These are phyloP conservation scores for Cephus sareptanus DNA, from an alignment of 2,888 invertebrate species.

Conservation along the genomic window DNA sequence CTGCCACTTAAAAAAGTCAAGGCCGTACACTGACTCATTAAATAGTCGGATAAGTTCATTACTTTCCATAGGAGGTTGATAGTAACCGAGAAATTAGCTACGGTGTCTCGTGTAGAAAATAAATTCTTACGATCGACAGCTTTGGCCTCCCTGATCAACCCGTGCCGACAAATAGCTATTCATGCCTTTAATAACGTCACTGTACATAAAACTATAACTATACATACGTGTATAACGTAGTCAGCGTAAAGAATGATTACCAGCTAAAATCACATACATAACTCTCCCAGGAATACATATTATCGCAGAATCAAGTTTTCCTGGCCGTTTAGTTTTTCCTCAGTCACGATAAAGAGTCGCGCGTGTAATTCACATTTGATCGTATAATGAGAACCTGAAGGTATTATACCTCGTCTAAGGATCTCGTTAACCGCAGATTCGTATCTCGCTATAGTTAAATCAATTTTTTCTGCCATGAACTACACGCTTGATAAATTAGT, in stretches of 20 bases:
- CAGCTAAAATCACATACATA: neutral
- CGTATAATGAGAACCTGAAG: neutral
- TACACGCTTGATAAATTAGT: neutral
- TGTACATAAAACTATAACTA: neutral
- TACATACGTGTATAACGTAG: neutral
- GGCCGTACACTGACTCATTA: neutral
- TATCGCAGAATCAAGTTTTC: neutral
- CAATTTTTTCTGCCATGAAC: neutral
- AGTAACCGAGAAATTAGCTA: neutral
- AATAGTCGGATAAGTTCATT: neutral
- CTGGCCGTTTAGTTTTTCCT: neutral
- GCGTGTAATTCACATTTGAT: neutral
- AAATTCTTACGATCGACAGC: neutral
- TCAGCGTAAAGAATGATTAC: neutral
- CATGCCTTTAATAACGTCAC: neutral
- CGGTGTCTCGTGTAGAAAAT: neutral
- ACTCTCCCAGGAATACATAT: neutral
- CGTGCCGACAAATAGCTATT: neutral
- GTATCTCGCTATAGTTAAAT: neutral
- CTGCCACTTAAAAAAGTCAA: neutral
- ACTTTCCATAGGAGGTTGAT: neutral
- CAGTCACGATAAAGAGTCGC: neutral
- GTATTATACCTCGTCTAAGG: neutral
- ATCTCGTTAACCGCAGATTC: neutral
- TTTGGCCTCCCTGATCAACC: neutral